Conservation (phyloP, 2,888 invertebrate genomes). For the Sinohyriopsis cumingii region DNA sequence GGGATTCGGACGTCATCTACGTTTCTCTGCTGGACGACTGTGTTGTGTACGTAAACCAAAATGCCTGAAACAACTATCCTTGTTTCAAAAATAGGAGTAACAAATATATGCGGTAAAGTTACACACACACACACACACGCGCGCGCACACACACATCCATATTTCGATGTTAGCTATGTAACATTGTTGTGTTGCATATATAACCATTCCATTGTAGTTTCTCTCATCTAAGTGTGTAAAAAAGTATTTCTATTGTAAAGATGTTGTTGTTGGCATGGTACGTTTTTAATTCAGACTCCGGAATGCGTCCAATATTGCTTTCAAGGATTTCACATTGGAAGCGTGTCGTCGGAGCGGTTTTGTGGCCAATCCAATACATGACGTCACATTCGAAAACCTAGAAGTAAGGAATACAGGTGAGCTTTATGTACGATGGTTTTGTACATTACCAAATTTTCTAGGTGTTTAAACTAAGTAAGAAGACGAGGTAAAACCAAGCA, state of each 20-base stretch:
- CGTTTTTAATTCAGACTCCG: not conserved
- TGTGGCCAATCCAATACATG: slow-evolving; percentile 3
- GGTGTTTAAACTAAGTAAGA: no score
- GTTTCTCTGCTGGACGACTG: slow-evolving; percentile 38
- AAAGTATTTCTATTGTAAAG: no score
- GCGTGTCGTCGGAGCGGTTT: slow-evolving; percentile 44
- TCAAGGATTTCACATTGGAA: slow-evolving; percentile 48
- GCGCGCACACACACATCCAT: no score
- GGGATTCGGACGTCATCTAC: slow-evolving; percentile 35
- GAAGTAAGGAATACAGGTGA: slow-evolving; percentile 51
- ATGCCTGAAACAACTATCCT: not conserved
- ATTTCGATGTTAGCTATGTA: no score
- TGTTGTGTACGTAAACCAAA: slow-evolving; percentile 28
- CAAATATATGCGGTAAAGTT: not conserved
- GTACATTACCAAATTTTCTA: no score
- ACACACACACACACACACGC: no score
- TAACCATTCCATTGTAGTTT: no score
- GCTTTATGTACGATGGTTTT: no score
- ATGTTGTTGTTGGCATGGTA: not conserved
- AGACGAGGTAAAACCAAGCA: no score
- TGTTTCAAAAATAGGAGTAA: not conserved
- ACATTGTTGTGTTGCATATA: no score
- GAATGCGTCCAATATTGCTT: slow-evolving; percentile 17
- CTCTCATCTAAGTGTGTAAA: no score
- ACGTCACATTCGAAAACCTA: slow-evolving; percentile 32